A percentile compares a stretch with the other conserved stretches of the same genome.
Conservation (phyloP, 2,888 invertebrate species). For the Drosophila pseudotakahashii region DNA sequence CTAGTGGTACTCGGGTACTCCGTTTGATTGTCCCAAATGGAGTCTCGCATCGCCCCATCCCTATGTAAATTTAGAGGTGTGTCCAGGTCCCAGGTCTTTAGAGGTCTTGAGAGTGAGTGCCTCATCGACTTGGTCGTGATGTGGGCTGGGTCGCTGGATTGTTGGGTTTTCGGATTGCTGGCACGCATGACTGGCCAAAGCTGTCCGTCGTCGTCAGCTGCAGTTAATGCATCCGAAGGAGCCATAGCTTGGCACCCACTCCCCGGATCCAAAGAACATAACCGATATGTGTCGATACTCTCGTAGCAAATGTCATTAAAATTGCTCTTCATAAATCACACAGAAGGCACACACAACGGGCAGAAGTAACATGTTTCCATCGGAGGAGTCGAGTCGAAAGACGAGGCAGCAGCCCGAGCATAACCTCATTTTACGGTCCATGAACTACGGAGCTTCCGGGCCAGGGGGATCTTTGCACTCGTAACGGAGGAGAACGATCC, state of each 20-base stretch:
- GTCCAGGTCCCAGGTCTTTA: conserved; percentile 10
- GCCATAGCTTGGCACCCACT: conserved; percentile 47
- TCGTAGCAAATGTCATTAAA: conserved; percentile 82
- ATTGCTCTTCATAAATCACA: conserved; percentile 83
- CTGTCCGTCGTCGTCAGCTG: conserved; percentile 30
- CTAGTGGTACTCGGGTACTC: not conserved
- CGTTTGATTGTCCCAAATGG: too few relatives aligned
- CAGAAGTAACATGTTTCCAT: conserved; percentile 67
- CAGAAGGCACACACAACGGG: conserved; percentile 34
- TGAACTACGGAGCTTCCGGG: conserved; percentile 59
- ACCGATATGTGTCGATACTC: conserved; percentile 69
- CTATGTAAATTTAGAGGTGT: conserved; percentile 22
- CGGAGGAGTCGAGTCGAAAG: conserved; percentile 5
- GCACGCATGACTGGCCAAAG: conserved; percentile 43
- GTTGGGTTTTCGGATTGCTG: conserved; percentile 12
- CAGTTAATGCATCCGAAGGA: conserved; percentile 39
- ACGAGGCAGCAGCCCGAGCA: conserved; percentile 66
- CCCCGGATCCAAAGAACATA: conserved; percentile 20
- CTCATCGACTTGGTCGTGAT: conserved; percentile 11
- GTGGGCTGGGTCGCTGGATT: conserved; percentile 23
- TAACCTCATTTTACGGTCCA: conserved; percentile 83
- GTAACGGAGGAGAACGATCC: not conserved
- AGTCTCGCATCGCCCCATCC: not conserved
- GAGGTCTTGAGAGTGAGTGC: conserved; percentile 19
- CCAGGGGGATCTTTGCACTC: not conserved